Conservation (phyloP, 1,140 invertebrate genomes). For the Lineus longissimus region DNA sequence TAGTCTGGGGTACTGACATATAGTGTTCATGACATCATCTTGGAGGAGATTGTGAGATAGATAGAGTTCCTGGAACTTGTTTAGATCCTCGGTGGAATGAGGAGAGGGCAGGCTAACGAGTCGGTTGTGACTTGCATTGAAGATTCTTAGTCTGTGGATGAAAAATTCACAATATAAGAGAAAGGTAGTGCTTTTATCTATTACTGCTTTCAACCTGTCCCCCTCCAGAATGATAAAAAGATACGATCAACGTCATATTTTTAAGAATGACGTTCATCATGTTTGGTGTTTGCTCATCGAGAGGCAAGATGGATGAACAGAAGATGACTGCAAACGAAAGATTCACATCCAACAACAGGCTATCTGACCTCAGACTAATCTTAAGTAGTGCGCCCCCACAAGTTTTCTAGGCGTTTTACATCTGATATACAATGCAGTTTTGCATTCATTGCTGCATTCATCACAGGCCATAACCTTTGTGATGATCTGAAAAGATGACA, state of each 20-base stretch:
- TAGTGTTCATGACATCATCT: slow-evolving; percentile 36
- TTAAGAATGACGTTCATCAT: no score
- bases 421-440: no score
- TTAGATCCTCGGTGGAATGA: slow-evolving; percentile 41
- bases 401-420: no score
- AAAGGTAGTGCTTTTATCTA: not conserved
- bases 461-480: no score
- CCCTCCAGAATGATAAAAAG: not conserved
- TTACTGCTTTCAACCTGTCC: not conserved
- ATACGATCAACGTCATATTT: not conserved
- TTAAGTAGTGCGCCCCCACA: no score
- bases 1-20: slow-evolving; percentile 43
- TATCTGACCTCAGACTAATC: no score
- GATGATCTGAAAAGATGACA: no score
- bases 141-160: slow-evolving; percentile 36
- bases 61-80: slow-evolving; percentile 50
- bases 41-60: slow-evolving; percentile 45
- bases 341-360: no score
- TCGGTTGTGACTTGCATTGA: slow-evolving; percentile 41
- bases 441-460: no score
- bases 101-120: slow-evolving; percentile 36
- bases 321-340: no score
- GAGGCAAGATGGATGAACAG: no score
- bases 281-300: no score
- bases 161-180: not conserved